Conservation (phyloP, 2,888 invertebrate genomes). For the Netelia fuscicornis region DNA sequence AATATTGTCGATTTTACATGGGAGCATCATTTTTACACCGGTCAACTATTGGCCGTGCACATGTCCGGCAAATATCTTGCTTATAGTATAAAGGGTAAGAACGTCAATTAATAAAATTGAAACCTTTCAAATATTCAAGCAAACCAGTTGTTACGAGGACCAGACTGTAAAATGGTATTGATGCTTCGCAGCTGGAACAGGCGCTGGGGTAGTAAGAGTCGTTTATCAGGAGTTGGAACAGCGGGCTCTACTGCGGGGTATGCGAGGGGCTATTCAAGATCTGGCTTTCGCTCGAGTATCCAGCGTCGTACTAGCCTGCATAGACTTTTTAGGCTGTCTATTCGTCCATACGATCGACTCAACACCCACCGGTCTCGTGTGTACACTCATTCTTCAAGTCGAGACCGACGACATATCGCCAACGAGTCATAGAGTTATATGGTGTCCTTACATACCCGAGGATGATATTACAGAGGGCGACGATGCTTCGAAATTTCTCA, state of each 20-base stretch:
- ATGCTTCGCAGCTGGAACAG: conserved; percentile 75
- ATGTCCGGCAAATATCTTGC: conserved; percentile 94
- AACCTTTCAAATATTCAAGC: neutral
- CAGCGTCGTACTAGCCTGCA: conserved; percentile 93
- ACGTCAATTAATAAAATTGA: conserved; percentile 67
- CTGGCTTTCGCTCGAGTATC: conserved; percentile 95
- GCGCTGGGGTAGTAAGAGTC: conserved; percentile 92
- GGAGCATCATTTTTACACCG: conserved; percentile 95
- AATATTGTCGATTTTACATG: conserved; percentile 97
- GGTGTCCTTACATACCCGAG: conserved; percentile 96
- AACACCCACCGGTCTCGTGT: conserved; percentile 84
- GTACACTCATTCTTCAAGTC: conserved; percentile 87
- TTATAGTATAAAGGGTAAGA: conserved; percentile 95
- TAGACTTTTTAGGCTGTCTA: conserved; percentile 94
- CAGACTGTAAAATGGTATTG: conserved; percentile 18
- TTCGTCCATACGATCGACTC: conserved; percentile 92
- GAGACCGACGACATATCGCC: conserved; percentile 85
- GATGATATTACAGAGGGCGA: conserved; percentile 86
- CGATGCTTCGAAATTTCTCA: conserved; percentile 91
- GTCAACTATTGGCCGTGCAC: conserved; percentile 95
- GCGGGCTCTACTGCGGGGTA: conserved; percentile 93
- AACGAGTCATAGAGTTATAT: conserved; percentile 91
- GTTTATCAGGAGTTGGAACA: conserved; percentile 91
- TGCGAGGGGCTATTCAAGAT: conserved; percentile 95
- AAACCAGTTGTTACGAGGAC: neutral